phyloP scores from a whole-genome alignment of 2,113 vertebrate genomes.

The Quiscalus mexicanus region DNA sequence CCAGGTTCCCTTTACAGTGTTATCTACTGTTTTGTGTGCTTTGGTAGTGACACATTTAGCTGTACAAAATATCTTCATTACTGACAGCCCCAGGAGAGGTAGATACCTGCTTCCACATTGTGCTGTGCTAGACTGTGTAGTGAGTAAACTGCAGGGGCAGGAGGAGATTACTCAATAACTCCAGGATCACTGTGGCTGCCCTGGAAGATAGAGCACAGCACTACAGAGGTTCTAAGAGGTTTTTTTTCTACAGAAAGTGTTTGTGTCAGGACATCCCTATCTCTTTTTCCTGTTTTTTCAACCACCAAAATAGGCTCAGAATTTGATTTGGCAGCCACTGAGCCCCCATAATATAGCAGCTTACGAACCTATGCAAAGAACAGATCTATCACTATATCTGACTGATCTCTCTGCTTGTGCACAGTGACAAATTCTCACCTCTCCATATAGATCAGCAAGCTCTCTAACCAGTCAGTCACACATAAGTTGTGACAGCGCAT shows the following conservation, averaged over 20 bases:
- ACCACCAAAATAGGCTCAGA: constrained; percentile 47
- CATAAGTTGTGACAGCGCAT: constrained; percentile 73
- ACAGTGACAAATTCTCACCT: constrained; percentile 81
- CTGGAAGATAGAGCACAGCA: neutral
- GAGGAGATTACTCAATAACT: neutral
- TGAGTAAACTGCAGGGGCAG: neutral
- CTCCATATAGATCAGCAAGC: constrained; percentile 76
- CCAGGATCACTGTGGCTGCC: neutral
- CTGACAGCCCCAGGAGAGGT: neutral
- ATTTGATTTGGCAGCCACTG: constrained; percentile 74
- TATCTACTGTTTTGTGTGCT: neutral
- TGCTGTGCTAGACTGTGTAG: neutral
- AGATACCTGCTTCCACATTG: neutral
- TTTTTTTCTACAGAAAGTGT: constrained; percentile 25
- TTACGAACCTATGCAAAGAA: constrained; percentile 74
- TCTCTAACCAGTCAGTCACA: constrained; percentile 72
- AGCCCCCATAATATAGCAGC: constrained; percentile 73
- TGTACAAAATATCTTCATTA: neutral
- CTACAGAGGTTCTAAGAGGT: neutral
- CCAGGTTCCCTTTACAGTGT: neutral
- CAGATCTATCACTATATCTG: constrained; percentile 78
- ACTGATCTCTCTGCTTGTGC: constrained; percentile 79
- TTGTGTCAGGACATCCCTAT: constrained; percentile 52
- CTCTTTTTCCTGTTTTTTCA: constrained; percentile 55
- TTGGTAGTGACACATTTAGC: neutral